A percentile compares a stretch with the other conserved stretches of the same genome.
These are phyloP conservation scores for Branchellion lobata DNA, from an alignment of 2,888 invertebrate species.

Conservation along the genomic window DNA sequence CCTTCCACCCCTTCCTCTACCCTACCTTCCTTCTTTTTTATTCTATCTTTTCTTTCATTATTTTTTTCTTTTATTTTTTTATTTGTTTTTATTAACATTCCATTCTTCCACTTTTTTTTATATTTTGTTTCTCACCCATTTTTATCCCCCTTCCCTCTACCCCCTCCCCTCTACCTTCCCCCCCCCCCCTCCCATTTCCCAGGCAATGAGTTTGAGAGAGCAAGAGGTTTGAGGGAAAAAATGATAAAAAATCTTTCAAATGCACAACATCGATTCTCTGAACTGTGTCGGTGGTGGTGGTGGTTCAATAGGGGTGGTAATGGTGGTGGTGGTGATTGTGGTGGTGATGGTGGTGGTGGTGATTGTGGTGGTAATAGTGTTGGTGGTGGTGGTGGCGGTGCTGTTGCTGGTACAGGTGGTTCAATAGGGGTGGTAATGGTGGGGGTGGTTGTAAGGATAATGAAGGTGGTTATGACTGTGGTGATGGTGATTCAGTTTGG, in stretches of 20 bases:
- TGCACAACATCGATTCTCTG: constrained; percentile 90
- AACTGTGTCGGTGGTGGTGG: constrained; percentile 72
- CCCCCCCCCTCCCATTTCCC: background rate
- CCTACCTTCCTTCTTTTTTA: background rate
- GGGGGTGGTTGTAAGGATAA: background rate
- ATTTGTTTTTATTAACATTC: too few species aligned
- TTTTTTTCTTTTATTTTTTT: too few species aligned
- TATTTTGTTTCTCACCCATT: background rate
- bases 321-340: background rate
- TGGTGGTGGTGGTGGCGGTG: background rate
- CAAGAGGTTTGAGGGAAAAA: constrained; percentile 88
- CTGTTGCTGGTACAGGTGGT: background rate
- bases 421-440: background rate
- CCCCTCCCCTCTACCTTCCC: background rate
- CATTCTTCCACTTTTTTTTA: too few species aligned
- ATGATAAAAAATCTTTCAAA: constrained; percentile 92
- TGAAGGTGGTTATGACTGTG: background rate
- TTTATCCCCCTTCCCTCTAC: background rate
- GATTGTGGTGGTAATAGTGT: background rate
- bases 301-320: background rate
- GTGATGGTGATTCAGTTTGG: background rate
- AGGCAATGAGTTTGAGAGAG: constrained; percentile 68
- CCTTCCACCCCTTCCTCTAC: background rate
- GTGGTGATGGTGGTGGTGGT: background rate
- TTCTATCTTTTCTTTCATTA: too few species aligned